Percentiles rank a stretch among this genome's conserved stretches.
phyloP scores from a whole-genome alignment of 1,140 invertebrate genomes.

The Leguminivora glycinivorella region DNA sequence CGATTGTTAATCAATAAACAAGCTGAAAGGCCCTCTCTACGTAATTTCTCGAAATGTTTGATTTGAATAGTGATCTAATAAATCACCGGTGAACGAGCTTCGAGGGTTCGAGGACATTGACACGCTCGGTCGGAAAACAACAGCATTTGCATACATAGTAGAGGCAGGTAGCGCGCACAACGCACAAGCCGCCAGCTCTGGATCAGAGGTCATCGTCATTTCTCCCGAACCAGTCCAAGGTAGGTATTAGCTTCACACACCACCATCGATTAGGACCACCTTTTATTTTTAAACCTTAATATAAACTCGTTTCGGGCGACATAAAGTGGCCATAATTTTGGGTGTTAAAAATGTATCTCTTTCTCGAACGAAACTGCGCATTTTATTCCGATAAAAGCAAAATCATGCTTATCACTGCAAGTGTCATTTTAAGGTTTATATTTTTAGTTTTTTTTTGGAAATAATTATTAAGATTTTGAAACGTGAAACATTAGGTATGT shows the following conservation, averaged over 20 bases:
- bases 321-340: slow-evolving; percentile 30
- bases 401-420: neutral
- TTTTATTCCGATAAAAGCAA: slow-evolving; percentile 35
- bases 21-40: neutral
- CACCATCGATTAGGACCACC: slow-evolving; percentile 52
- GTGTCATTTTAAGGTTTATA: neutral
- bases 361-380: slow-evolving; percentile 1
- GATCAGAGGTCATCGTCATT: slow-evolving; percentile 67
- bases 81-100: slow-evolving; percentile 47
- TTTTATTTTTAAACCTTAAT: slow-evolving; percentile 42
- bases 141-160: slow-evolving; percentile 72
- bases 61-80: slow-evolving; percentile 49
- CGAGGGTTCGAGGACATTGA: slow-evolving; percentile 62
- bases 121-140: slow-evolving; percentile 61
- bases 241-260: slow-evolving; percentile 63
- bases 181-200: slow-evolving; percentile 15
- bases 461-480: neutral
- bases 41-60: slow-evolving; percentile 35
- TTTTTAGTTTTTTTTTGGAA: neutral
- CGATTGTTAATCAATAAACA: neutral
- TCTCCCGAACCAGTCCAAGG: slow-evolving; percentile 55
- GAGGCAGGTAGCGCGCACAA: slow-evolving; percentile 58
- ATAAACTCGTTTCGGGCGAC: slow-evolving; percentile 32
- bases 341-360: slow-evolving; percentile 13
- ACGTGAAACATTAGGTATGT: too few relatives aligned